These are phyloP conservation scores for Leptinotarsa rubiginosa DNA, from an alignment of 2,888 invertebrate genomes.

Conservation along the genomic window DNA sequence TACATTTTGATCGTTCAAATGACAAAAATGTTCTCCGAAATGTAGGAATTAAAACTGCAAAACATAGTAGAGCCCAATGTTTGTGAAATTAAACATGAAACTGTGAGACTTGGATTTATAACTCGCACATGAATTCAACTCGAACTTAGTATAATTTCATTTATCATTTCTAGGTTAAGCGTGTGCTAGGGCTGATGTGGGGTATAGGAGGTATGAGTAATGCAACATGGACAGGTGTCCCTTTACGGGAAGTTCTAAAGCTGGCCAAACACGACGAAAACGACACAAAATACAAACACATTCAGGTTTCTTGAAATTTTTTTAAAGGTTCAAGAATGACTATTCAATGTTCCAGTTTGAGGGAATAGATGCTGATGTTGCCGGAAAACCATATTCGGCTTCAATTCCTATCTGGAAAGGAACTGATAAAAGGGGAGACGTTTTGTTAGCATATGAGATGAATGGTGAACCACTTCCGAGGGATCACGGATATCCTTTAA, in stretches of 20 bases:
- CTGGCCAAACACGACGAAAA: constrained; percentile 73
- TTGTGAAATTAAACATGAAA: no score
- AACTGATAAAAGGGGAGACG: constrained; percentile 78
- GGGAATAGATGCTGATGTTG: constrained; percentile 87
- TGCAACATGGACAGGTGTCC: constrained; percentile 88
- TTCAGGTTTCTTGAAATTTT: constrained; percentile 70
- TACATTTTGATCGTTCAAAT: no score
- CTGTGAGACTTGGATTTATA: no score
- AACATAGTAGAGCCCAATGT: no score
- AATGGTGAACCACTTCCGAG: constrained; percentile 85
- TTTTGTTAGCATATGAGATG: constrained; percentile 95
- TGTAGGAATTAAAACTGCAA: no score
- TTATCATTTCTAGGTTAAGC: constrained; percentile 71
- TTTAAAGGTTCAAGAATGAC: not conserved
- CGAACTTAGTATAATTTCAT: no score
- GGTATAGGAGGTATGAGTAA: constrained; percentile 92
- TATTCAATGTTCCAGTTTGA: constrained; percentile 72
- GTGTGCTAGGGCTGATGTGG: constrained; percentile 91
- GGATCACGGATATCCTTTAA: constrained; percentile 93
- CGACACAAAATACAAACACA: constrained; percentile 72
- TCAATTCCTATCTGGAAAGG: constrained; percentile 89
- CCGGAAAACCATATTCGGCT: constrained; percentile 87
- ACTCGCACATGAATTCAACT: no score
- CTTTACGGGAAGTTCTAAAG: constrained; percentile 77
- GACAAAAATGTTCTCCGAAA: no score